Evolutionary conservation across 2,113 vertebrate species (phyloP).

Genomic region (Poecile atricapillus): DNA sequence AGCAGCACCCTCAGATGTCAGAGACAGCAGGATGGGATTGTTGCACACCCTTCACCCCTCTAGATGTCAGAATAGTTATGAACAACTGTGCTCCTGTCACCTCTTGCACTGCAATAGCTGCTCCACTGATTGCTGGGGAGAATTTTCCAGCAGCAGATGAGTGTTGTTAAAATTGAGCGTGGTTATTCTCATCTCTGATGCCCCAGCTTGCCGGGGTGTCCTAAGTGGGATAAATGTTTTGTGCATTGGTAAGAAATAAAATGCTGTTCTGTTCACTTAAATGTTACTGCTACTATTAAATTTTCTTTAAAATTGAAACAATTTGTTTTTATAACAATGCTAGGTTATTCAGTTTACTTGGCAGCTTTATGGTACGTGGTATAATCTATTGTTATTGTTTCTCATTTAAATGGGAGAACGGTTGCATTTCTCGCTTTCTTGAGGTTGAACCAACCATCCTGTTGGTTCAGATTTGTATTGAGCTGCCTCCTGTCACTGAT

Average conservation of each 20-base stretch:
- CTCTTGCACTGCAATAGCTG: background rate
- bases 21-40: background rate
- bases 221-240: conserved; percentile 29
- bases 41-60: background rate
- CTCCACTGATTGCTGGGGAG: background rate
- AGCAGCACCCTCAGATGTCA: background rate
- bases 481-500: background rate
- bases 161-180: background rate
- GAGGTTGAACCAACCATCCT: background rate
- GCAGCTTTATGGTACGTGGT: conserved; percentile 4
- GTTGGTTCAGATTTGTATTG: background rate
- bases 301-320: conserved; percentile 47
- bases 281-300: conserved; percentile 43
- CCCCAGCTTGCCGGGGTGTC: background rate
- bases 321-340: conserved; percentile 33
- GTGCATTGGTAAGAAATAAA: conserved; percentile 20
- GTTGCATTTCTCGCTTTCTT: background rate
- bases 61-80: background rate
- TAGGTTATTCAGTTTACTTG: conserved; percentile 22
- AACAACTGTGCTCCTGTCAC: background rate
- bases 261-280: conserved; percentile 27
- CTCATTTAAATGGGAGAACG: conserved; percentile 14
- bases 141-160: background rate
- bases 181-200: background rate
- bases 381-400: conserved; percentile 25